A percentile compares a stretch with the other conserved stretches of the same genome.
phyloP scores from a whole-genome alignment of 2,888 invertebrate genomes.

The Synanthedon andrenaeformis region DNA sequence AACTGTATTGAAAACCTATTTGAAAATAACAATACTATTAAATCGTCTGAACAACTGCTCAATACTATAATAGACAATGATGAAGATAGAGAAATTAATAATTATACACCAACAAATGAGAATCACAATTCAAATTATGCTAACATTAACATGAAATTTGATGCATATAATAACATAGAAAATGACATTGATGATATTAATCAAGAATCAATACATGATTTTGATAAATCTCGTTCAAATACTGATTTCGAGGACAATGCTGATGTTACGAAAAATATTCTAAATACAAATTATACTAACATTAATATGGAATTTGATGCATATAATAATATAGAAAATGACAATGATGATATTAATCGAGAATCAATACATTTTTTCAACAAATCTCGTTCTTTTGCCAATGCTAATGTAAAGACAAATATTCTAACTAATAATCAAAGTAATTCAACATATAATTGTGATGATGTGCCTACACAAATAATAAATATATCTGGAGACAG shows the following conservation, averaged over 20 bases:
- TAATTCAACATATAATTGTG: conserved; percentile 12
- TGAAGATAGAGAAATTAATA: not conserved
- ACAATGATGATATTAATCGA: conserved; percentile 9
- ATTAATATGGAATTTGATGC: not conserved
- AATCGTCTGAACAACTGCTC: conserved; percentile 30
- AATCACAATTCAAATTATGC: not conserved
- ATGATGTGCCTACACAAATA: conserved; percentile 48
- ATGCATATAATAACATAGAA: conserved; percentile 4
- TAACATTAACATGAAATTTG: not conserved
- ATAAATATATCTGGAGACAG: conserved; percentile 31
- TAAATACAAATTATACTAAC: not conserved
- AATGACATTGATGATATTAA: conserved; percentile 11
- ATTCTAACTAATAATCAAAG: conserved; percentile 2
- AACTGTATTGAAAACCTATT: conserved; percentile 1
- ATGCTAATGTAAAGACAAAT: not conserved
- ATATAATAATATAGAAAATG: conserved; percentile 7
- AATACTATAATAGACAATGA: conserved; percentile 19
- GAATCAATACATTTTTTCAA: no score
- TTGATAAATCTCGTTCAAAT: not conserved
- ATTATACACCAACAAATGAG: not conserved
- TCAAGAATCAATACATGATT: not conserved
- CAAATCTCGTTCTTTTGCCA: no score
- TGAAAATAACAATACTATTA: conserved; percentile 11
- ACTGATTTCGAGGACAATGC: not conserved
- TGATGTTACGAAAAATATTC: no score